Conservation (phyloP, 2,888 invertebrate species). For the Eretmocerus hayati region DNA sequence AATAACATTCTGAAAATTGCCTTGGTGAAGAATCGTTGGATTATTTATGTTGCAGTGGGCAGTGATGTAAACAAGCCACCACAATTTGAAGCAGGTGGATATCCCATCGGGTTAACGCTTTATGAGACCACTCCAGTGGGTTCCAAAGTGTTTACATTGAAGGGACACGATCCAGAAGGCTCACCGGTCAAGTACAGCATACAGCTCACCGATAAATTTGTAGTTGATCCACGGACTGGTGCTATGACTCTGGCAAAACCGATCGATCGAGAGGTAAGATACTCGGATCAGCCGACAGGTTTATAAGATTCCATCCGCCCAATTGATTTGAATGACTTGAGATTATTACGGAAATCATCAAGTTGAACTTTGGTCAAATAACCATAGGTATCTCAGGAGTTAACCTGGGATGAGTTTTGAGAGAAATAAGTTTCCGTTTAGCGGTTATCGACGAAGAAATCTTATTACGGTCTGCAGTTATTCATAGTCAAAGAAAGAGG, state of each 20-base stretch:
- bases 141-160: conserved; percentile 66
- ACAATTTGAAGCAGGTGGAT: conserved; percentile 38
- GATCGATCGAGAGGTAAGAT: conserved; percentile 71
- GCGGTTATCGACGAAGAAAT: too few relatives aligned
- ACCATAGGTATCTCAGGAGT: too few relatives aligned
- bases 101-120: conserved; percentile 50
- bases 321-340: too few relatives aligned
- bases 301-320: too few relatives aligned
- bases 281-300: too few relatives aligned
- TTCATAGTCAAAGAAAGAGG: too few relatives aligned
- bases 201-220: conserved; percentile 74
- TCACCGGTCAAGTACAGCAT: conserved; percentile 64
- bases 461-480: background rate
- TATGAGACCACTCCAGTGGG: conserved; percentile 76
- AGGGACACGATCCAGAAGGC: conserved; percentile 77
- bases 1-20: too few relatives aligned
- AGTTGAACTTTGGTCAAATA: too few relatives aligned
- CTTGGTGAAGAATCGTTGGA: too few relatives aligned
- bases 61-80: conserved; percentile 45
- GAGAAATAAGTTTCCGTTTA: too few relatives aligned
- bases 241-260: conserved; percentile 72
- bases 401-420: too few relatives aligned
- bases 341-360: too few relatives aligned
- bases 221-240: conserved; percentile 70
- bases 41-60: conserved; percentile 20